Percentiles rank a stretch among this genome's conserved stretches.
Evolutionary conservation across 2,888 invertebrate genomes (phyloP).

Genomic region (Morpho deidamia): DNA sequence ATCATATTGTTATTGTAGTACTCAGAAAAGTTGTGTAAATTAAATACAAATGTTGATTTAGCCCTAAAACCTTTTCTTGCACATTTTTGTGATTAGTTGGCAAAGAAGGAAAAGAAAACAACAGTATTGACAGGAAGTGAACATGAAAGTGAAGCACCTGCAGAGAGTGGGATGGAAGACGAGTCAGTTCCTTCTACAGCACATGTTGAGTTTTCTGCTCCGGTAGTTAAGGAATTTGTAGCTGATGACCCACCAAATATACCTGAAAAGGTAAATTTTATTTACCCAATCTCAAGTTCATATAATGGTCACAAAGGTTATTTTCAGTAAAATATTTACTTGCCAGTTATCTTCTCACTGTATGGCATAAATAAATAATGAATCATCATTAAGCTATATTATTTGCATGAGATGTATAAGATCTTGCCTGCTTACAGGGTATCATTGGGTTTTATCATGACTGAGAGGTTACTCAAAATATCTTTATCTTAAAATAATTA

Average conservation of each 20-base stretch:
- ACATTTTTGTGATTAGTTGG: constrained; percentile 39
- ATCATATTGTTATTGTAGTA: no score
- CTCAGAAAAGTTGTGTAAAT: no score
- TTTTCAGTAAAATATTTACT: neutral
- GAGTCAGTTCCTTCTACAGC: constrained; percentile 50
- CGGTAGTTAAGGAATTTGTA: constrained; percentile 80
- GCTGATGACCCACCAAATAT: constrained; percentile 72
- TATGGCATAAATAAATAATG: constrained; percentile 8
- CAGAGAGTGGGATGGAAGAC: constrained; percentile 67
- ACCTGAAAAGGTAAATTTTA: constrained; percentile 37
- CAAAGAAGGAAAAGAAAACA: constrained; percentile 67
- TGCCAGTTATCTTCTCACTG: constrained; percentile 10
- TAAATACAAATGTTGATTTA: no score
- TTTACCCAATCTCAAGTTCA: neutral
- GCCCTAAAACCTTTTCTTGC: no score
- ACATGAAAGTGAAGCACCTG: constrained; percentile 62
- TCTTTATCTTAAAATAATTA: neutral
- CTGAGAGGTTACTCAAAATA: neutral
- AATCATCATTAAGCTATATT: constrained; percentile 9
- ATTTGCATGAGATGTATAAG: constrained; percentile 11
- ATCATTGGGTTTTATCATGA: neutral
- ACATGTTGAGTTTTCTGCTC: constrained; percentile 84
- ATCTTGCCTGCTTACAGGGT: constrained; percentile 11
- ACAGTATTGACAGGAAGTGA: constrained; percentile 59
- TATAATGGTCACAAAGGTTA: neutral